Base-by-base conservation (phyloP, 1,140 invertebrate species). In the Heliconius melpomene region DNA sequence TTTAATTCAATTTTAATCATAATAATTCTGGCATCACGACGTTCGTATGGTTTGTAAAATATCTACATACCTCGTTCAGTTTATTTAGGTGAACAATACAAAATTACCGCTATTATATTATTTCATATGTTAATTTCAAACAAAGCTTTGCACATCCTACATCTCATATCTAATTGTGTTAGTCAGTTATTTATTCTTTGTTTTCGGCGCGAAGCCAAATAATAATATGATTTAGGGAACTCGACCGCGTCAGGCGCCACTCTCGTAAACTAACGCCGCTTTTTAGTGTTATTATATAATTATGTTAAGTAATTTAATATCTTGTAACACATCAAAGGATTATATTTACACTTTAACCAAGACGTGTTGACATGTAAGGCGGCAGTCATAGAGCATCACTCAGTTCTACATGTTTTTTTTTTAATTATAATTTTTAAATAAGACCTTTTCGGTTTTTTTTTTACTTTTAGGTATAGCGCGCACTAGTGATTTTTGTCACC, bases 211-310 rank as follows among this genome's bases (percentile, higher is more conserved):
- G 80, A 82, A 87, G 91, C 89, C 90, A 93, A 91, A 89, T 88
- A 87, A 80, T 88, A 87, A 78, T 89, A 91, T 91, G 89, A 91
- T 93, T 91, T 90, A 91, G 82, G 72, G 86, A 86, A 78, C 81
- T 78, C 80, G 84, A 79, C 80, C 60, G 80, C 82, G 83, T 77
- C 79, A 85, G 88, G 90, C 91, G 90, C 91, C 90, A 89, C 87
- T 87, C 84, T 87, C 85, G 85, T 87, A 86, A 85, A 84, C 82
- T 80, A 83, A 77, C 83, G 78, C 79, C 85, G 82, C 79, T 87
- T 87, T 85, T 79, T 83, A 85, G 83, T 71, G 80, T 79, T 80
- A 85, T 83, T 82, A 81, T 83, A 82, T 84, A 84, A 81, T 87
- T 80, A 84, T 83, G 78, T 84, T 79, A 82, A 72, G 72, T 80